These are phyloP conservation scores for Andrena hattorfiana DNA, from an alignment of 2,888 invertebrate genomes.

Conservation along the genomic window DNA sequence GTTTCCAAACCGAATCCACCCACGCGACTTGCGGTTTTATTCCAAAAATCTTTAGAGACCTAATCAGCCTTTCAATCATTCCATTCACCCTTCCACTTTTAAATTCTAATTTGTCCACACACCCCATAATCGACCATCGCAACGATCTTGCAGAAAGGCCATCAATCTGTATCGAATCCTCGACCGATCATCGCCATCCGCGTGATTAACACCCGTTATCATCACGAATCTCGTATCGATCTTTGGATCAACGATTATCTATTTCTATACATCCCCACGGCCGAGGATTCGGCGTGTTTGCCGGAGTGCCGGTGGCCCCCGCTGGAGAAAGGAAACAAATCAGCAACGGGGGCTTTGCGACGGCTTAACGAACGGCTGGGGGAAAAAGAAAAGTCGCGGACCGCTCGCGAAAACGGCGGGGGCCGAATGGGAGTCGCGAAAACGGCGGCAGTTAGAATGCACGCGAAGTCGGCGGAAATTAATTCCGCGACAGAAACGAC, in stretches of 20 bases:
- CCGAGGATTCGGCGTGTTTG: background rate
- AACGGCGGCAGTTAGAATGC: constrained; percentile 11
- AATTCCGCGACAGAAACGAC: constrained; percentile 4
- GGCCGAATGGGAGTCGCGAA: background rate
- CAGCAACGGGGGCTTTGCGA: background rate
- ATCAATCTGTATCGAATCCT: too few species aligned
- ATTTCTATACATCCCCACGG: background rate
- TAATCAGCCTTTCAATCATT: too few species aligned
- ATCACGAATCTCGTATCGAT: background rate
- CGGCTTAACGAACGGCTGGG: background rate
- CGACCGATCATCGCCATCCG: too few species aligned
- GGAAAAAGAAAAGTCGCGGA: background rate
- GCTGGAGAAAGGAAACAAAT: constrained; percentile 3
- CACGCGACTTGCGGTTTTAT: too few species aligned
- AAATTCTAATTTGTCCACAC: too few species aligned
- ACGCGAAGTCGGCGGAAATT: constrained; percentile 42
- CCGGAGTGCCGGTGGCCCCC: background rate
- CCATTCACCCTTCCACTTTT: too few species aligned
- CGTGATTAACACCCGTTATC: too few species aligned
- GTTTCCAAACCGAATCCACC: too few species aligned
- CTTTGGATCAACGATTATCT: background rate
- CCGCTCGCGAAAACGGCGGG: background rate
- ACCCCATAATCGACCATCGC: too few species aligned
- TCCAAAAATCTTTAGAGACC: too few species aligned
- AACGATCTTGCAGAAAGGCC: too few species aligned